Conservation (phyloP, 1,140 invertebrate species). For the Charaxes varanes region DNA sequence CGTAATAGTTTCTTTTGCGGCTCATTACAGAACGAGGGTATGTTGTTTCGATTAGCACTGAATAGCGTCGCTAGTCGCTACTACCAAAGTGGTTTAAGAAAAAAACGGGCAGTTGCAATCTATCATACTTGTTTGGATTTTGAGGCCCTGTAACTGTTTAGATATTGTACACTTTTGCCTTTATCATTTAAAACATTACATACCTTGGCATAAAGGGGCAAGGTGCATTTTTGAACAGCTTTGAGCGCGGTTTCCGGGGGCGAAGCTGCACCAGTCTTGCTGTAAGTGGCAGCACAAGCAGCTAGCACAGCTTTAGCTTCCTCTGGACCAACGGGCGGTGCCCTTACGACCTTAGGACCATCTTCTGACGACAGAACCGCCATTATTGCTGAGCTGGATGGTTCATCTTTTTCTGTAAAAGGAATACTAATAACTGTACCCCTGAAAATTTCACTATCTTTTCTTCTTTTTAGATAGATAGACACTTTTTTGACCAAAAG, state of each 20-base stretch:
- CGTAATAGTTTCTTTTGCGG: too few species aligned
- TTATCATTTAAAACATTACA: too few species aligned
- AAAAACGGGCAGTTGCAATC: too few species aligned
- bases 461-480: too few species aligned
- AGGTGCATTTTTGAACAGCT: constrained; percentile 77
- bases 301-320: constrained; percentile 50
- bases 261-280: constrained; percentile 77
- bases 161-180: too few species aligned
- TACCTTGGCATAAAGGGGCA: constrained; percentile 81
- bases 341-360: constrained; percentile 51
- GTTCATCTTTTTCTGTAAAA: constrained; percentile 52
- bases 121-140: too few species aligned
- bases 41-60: too few species aligned
- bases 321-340: constrained; percentile 51
- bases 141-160: too few species aligned
- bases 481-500: too few species aligned
- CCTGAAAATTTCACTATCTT: background rate
- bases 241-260: constrained; percentile 76
- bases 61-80: too few species aligned
- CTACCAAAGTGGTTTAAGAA: too few species aligned
- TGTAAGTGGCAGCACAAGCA: constrained; percentile 70
- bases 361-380: constrained; percentile 63
- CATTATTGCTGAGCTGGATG: constrained; percentile 63
- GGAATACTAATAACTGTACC: background rate
- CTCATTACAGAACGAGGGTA: too few species aligned